A percentile compares a stretch with the other conserved stretches of the same genome.
phyloP scores from a whole-genome alignment of 2,888 invertebrate species.

The Habroteleia sp. region DNA sequence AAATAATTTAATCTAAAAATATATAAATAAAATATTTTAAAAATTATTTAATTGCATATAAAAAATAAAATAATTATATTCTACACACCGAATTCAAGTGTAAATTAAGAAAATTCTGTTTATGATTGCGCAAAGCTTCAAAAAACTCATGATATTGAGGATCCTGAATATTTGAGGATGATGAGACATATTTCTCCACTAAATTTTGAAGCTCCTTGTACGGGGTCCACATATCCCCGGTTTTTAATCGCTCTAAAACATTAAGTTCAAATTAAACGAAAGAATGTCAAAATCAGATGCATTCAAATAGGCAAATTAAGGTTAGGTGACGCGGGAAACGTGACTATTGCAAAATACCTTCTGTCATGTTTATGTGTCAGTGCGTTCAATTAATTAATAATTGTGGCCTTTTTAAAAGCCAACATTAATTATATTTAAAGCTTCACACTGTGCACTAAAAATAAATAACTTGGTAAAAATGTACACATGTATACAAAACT shows the following conservation, averaged over 20 bases:
- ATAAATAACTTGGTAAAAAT: constrained; percentile 5
- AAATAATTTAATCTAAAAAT: no score
- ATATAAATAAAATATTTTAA: no score
- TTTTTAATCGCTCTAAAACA: constrained; percentile 77
- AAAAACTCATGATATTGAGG: constrained; percentile 85
- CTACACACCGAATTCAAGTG: constrained; percentile 94
- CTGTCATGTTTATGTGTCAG: constrained; percentile 27
- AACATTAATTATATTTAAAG: constrained; percentile 7
- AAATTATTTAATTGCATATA: no score
- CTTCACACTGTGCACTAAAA: neutral
- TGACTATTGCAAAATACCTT: constrained; percentile 34
- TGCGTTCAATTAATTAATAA: constrained; percentile 3
- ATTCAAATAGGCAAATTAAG: constrained; percentile 19
- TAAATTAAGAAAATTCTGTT: constrained; percentile 92
- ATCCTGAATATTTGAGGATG: constrained; percentile 83
- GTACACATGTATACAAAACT: constrained; percentile 19
- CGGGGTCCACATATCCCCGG: constrained; percentile 92
- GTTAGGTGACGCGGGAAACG: constrained; percentile 49
- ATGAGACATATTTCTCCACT: constrained; percentile 86
- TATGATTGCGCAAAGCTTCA: constrained; percentile 90
- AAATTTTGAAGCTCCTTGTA: constrained; percentile 88
- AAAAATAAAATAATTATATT: no score
- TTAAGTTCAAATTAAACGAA: constrained; percentile 7
- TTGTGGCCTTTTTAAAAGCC: neutral
- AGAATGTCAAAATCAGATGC: neutral